Evolutionary conservation across 2,113 vertebrate species (phyloP).

Genomic region (Petaurus breviceps): DNA sequence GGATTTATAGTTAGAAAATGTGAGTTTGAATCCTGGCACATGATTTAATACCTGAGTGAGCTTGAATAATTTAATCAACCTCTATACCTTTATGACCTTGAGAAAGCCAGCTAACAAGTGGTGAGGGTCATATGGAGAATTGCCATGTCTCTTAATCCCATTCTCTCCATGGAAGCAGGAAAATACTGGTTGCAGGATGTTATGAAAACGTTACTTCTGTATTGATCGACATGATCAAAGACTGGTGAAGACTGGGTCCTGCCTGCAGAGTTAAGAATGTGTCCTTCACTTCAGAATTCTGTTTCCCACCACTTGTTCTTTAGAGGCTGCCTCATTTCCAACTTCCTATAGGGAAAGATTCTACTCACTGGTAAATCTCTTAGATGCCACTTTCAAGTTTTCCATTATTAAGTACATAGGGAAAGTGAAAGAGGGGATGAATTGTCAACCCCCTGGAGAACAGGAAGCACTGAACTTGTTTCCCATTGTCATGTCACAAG

Average conservation of each 20-base stretch:
- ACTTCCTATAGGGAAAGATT: not conserved
- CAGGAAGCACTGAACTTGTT: not conserved
- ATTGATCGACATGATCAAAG: not conserved
- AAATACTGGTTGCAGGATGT: not conserved
- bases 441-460: not conserved
- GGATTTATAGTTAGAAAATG: not conserved
- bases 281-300: not conserved
- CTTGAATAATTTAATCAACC: not conserved
- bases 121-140: not conserved
- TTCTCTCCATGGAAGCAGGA: not conserved
- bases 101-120: not conserved
- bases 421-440: not conserved
- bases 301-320: not conserved
- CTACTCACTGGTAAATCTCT: not conserved
- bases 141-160: not conserved
- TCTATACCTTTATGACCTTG: not conserved
- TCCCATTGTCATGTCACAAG: not conserved
- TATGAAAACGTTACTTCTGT: not conserved
- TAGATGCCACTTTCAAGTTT: not conserved
- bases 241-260: not conserved
- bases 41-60: not conserved
- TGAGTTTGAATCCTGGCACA: not conserved
- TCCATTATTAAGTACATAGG: not conserved
- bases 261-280: not conserved
- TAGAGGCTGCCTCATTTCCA: not conserved